These are phyloP conservation scores for Phaethon lepturus DNA, from an alignment of 2,113 vertebrate genomes.

Conservation along the genomic window DNA sequence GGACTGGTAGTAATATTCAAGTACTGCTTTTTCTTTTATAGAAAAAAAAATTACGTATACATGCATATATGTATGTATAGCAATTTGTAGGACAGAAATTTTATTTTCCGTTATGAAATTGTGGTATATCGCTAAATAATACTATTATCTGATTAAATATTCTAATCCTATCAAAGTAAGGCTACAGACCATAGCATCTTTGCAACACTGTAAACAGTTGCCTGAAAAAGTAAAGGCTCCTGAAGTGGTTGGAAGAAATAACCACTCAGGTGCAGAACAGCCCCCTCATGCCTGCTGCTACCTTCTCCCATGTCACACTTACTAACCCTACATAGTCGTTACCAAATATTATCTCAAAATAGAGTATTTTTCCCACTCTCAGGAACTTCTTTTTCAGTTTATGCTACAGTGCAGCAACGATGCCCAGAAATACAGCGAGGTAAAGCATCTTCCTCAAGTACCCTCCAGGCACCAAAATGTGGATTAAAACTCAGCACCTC, in stretches of 20 bases:
- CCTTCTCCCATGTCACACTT: background rate
- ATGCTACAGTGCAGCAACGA: background rate
- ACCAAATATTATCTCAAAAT: background rate
- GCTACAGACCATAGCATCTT: background rate
- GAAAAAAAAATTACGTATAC: background rate
- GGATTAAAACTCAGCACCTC: background rate
- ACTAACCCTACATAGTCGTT: background rate
- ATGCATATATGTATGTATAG: rapidly evolving
- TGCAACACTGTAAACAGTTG: background rate
- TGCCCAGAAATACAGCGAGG: background rate
- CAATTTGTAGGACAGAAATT: background rate
- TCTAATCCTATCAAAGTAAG: background rate
- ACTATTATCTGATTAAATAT: background rate
- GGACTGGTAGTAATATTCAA: background rate
- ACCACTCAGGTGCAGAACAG: background rate
- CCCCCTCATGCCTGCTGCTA: background rate
- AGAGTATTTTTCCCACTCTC: background rate
- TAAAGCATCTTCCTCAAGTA: background rate
- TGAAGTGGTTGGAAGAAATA: background rate
- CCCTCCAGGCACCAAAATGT: background rate
- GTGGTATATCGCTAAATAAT: background rate
- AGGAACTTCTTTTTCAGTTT: background rate
- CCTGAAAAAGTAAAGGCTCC: background rate
- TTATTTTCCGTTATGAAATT: background rate
- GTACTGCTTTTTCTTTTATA: background rate